A percentile compares a stretch with the other conserved stretches of the same genome.
These are phyloP conservation scores for Leptinotarsa lineolata DNA, from an alignment of 1,140 invertebrate genomes.

Conservation along the genomic window DNA sequence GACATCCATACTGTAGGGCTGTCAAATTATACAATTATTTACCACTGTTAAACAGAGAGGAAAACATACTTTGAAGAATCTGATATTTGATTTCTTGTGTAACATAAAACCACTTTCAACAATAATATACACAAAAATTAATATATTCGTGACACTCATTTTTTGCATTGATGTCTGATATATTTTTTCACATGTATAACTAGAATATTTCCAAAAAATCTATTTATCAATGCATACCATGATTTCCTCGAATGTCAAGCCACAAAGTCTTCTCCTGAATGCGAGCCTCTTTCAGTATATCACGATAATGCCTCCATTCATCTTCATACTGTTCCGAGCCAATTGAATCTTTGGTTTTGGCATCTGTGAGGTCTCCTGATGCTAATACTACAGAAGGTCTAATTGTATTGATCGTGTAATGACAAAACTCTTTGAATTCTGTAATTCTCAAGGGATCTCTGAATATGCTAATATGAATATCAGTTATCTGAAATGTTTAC, in stretches of 20 bases:
- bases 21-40: no score
- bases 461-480: constrained; percentile 89
- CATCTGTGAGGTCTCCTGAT: constrained; percentile 89
- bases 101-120: no score
- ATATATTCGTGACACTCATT: no score
- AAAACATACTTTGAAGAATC: no score
- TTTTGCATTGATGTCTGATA: no score
- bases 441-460: constrained; percentile 73
- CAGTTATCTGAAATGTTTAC: constrained; percentile 72
- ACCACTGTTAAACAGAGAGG: no score
- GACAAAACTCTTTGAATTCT: constrained; percentile 82
- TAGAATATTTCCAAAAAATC: neutral
- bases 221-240: constrained; percentile 67
- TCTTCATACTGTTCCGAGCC: constrained; percentile 80
- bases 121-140: no score
- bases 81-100: no score
- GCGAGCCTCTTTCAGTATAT: constrained; percentile 71
- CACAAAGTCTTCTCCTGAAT: constrained; percentile 75
- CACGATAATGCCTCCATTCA: constrained; percentile 85
- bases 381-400: constrained; percentile 82
- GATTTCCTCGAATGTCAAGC: constrained; percentile 93
- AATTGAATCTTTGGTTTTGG: constrained; percentile 76
- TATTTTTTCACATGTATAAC: no score
- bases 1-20: no score
- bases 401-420: constrained; percentile 72